A percentile compares a stretch with the other conserved stretches of the same genome.
Conservation (phyloP, 2,888 invertebrate species). For the Hydroisotoma schaefferi region DNA sequence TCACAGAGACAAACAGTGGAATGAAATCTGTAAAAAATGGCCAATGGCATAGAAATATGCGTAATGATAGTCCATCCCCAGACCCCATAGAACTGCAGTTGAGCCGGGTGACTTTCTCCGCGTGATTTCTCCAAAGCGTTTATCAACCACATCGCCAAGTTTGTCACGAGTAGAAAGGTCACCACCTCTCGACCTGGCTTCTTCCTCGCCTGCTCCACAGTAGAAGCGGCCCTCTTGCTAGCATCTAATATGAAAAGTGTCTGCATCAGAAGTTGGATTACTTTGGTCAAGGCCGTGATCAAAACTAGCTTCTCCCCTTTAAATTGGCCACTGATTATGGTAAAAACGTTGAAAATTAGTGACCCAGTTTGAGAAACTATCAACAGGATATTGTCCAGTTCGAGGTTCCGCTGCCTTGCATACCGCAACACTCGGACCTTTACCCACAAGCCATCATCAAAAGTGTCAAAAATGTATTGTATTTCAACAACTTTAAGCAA, state of each 20-base stretch:
- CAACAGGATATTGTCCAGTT: slow-evolving; percentile 82
- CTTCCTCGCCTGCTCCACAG: slow-evolving; percentile 72
- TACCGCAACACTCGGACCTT: slow-evolving; percentile 74
- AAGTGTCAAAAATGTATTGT: neutral
- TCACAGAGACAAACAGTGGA: slow-evolving; percentile 55
- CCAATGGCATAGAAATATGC: slow-evolving; percentile 53
- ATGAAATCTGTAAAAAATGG: slow-evolving; percentile 55
- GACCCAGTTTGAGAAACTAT: slow-evolving; percentile 92
- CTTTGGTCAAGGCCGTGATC: slow-evolving; percentile 76
- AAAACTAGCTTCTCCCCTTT: slow-evolving; percentile 67
- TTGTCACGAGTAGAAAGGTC: slow-evolving; percentile 66
- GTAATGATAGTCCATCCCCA: slow-evolving; percentile 54
- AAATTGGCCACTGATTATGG: slow-evolving; percentile 88
- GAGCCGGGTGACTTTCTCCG: slow-evolving; percentile 54
- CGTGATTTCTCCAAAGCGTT: slow-evolving; percentile 54
- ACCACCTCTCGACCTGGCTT: slow-evolving; percentile 81
- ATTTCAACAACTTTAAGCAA: neutral
- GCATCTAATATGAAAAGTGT: slow-evolving; percentile 89
- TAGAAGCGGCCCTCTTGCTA: slow-evolving; percentile 76
- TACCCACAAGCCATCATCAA: slow-evolving; percentile 47
- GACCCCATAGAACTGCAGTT: slow-evolving; percentile 54
- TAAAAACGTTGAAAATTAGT: slow-evolving; percentile 88
- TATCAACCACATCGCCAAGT: slow-evolving; percentile 82
- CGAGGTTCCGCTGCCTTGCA: slow-evolving; percentile 75
- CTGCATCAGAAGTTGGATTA: slow-evolving; percentile 83